Percentiles rank a stretch among this genome's conserved stretches.
Conservation (phyloP, 92 coral and sea anemone genomes). For the Blastomussa wellsi region DNA sequence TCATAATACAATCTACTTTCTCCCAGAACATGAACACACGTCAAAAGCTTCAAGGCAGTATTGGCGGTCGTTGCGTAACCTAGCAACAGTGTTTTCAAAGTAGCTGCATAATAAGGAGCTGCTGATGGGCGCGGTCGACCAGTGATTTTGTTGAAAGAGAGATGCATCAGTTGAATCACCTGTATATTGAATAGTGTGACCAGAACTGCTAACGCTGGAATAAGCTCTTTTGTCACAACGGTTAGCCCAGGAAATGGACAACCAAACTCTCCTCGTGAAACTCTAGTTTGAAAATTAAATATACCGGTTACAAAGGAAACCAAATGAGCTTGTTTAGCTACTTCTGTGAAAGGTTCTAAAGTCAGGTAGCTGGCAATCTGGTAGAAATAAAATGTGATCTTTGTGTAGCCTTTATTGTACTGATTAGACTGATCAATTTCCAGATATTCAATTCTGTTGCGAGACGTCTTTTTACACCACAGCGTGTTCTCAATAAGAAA, state of each 20-base stretch:
- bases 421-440: not conserved
- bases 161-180: slow-evolving; percentile 43
- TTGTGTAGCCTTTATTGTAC: slow-evolving; percentile 46
- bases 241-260: slow-evolving; percentile 88
- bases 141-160: slow-evolving; percentile 32
- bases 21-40: slow-evolving; percentile 62
- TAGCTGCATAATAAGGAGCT: slow-evolving; percentile 72
- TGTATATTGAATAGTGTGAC: slow-evolving; percentile 46
- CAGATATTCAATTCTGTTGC: slow-evolving; percentile 12
- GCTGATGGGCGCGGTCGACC: slow-evolving; percentile 49
- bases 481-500: slow-evolving; percentile 52
- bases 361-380: slow-evolving; percentile 60
- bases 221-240: slow-evolving; percentile 75
- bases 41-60: slow-evolving; percentile 65
- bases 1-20: slow-evolving; percentile 69
- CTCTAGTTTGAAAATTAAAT: slow-evolving; percentile 66
- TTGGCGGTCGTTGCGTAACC: slow-evolving; percentile 75
- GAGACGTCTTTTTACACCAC: slow-evolving; percentile 51
- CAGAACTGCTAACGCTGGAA: slow-evolving; percentile 53
- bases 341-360: slow-evolving; percentile 33
- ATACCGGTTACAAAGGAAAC: slow-evolving; percentile 63
- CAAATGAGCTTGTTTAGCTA: slow-evolving; percentile 20
- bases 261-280: slow-evolving; percentile 32
- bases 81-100: slow-evolving; percentile 77
- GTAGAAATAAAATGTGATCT: slow-evolving; percentile 66